These are phyloP conservation scores for Brachionus angularis DNA, from an alignment of 1,140 invertebrate genomes.

Conservation along the genomic window DNA sequence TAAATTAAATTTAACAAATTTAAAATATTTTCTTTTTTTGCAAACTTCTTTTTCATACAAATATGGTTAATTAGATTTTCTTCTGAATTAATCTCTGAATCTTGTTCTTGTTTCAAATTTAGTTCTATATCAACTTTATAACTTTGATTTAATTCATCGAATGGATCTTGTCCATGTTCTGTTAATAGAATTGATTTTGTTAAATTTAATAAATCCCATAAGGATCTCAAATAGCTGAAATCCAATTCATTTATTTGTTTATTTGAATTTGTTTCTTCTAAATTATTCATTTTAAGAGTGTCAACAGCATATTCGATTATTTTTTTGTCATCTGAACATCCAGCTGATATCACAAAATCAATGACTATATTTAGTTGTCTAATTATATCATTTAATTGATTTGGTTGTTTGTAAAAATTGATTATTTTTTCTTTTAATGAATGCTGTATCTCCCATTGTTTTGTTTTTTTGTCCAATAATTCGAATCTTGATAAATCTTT, in stretches of 20 bases:
- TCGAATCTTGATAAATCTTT: constrained; percentile 19
- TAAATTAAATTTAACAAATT: not conserved
- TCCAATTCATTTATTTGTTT: constrained; percentile 21
- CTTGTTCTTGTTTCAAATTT: not conserved
- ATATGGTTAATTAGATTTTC: too few species aligned
- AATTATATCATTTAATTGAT: constrained; percentile 22
- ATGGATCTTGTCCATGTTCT: constrained; percentile 17
- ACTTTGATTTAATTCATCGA: not conserved
- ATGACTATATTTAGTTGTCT: constrained; percentile 19
- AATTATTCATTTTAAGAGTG: constrained; percentile 22
- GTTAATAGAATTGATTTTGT: not conserved
- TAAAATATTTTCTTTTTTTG: not conserved
- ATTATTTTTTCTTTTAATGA: not conserved
- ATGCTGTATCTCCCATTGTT: not conserved
- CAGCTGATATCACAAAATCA: constrained; percentile 7
- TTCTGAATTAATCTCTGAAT: not conserved
- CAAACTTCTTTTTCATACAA: not conserved
- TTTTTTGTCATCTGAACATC: constrained; percentile 3
- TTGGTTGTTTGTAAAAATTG: constrained; percentile 2
- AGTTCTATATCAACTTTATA: not conserved
- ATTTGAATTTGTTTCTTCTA: not conserved
- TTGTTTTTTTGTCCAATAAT: not conserved
- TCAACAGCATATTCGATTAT: constrained; percentile 20
- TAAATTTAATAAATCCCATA: constrained; percentile 15
- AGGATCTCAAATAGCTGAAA: constrained; percentile 17